Conservation (phyloP, 2,113 vertebrate species). For the Eonycteris spelaea region DNA sequence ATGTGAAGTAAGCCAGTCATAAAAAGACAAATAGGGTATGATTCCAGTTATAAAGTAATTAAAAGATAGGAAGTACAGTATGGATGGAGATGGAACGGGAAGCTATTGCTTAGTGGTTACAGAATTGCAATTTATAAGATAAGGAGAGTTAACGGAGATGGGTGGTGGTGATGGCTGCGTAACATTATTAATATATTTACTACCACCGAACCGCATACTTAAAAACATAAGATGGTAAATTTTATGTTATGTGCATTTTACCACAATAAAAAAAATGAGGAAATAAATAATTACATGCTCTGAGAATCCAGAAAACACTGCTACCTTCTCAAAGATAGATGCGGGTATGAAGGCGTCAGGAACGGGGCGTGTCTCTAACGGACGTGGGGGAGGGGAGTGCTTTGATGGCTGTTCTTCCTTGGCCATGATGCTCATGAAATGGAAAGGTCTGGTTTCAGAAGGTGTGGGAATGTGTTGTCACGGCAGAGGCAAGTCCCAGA, state of each 20-base stretch:
- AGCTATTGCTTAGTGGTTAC: background rate
- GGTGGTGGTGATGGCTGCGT: background rate
- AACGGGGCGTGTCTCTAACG: background rate
- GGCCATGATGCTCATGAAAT: background rate
- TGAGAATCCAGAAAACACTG: no score
- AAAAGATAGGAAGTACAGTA: background rate
- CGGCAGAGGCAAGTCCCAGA: background rate
- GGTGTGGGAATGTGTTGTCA: no score
- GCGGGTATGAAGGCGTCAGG: background rate
- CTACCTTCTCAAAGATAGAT: background rate
- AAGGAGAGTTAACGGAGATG: background rate
- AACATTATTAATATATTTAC: background rate
- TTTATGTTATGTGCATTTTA: background rate
- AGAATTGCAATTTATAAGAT: background rate
- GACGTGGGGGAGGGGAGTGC: accelerated
- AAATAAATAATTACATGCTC: background rate
- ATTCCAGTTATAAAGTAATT: background rate
- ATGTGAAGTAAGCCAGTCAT: background rate
- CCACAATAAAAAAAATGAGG: background rate
- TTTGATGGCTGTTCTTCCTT: background rate
- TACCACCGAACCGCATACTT: background rate
- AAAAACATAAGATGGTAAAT: background rate
- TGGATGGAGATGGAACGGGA: background rate
- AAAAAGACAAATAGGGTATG: background rate
- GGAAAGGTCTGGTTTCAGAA: background rate